A percentile compares a stretch with the other conserved stretches of the same genome.
Evolutionary conservation across 1,140 invertebrate species (phyloP).

Genomic region (honey bee (Apis mellifera)): Amel_HAv3.1 CM009937.2:13838001-13838500

Average conservation of each 20-base stretch:
- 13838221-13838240: slow-evolving; percentile 24
- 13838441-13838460: no score
- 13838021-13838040: slow-evolving; percentile 1
- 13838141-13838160: slow-evolving; percentile 50
- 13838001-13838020: slow-evolving; percentile 33
- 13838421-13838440: no score
- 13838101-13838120: slow-evolving; percentile 52
- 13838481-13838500: no score
- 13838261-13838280: slow-evolving; percentile 46
- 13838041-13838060: slow-evolving; percentile 3
- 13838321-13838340: slow-evolving; percentile 10
- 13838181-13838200: slow-evolving; percentile 57
- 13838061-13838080: slow-evolving; percentile 51
- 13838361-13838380: no score
- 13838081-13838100: slow-evolving; percentile 25
- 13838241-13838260: slow-evolving; percentile 35
- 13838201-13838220: slow-evolving; percentile 62
- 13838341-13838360: neutral
- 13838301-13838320: slow-evolving; percentile 64
- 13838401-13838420: no score
- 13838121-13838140: slow-evolving; percentile 64
- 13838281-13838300: slow-evolving; percentile 44
- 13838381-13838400: no score
- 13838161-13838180: slow-evolving; percentile 64
- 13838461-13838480: no score